Base-by-base conservation (phyloP, 2,797 vertebrate genomes). In the Enteromius afrohamiltoni region DNA sequence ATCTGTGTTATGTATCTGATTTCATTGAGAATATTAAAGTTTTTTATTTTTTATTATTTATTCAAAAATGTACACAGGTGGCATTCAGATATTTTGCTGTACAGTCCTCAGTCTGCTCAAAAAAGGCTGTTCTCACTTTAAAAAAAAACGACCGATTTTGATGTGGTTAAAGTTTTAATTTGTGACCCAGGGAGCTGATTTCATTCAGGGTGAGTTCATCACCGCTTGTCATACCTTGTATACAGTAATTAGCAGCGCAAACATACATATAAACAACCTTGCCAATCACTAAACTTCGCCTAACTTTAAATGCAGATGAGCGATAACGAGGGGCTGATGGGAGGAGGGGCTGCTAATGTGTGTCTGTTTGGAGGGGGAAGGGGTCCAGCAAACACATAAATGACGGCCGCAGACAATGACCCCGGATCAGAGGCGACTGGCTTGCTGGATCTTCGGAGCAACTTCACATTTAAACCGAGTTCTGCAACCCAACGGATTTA, bases 281-380 rank as follows among this genome's bases (percentile, higher is more conserved):
- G 21, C 11, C 34, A 75, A 45, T 68, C 60, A 65, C 49, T 45
- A 58, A 55, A 55, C 34, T 73, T 55, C 71, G 37, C 83, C 84
- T 62, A 75, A 79, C 70, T 67, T 79, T 77, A 47, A 29, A 83
- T 58, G 64, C 85, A 87, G 77, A 77, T 71, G 42, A 55, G 37
- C 19, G 85, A 87, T 85, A 78, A 77, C 80, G 51, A 64, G 73
- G 51, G n/a, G 19, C 29, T 37, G 74, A 73, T 67, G 65, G 58
- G 76, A 55, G 82, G 74, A 34, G 70, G 29, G 37, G 65, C 23
- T 49, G 71, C 23, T 68, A 45, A 67, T 13, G 60, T n/a, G 4
- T 29, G 74, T 5, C 71, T 31, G 58, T 21, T 1, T n/a, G 55
- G 10, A 55, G 31, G 55, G 53, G 58, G 31, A 1, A 3, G 78